A percentile compares a stretch with the other conserved stretches of the same genome.
These are phyloP conservation scores for Smutsia gigantea DNA, from an alignment of 2,797 vertebrate genomes.

Conservation along the genomic window DNA sequence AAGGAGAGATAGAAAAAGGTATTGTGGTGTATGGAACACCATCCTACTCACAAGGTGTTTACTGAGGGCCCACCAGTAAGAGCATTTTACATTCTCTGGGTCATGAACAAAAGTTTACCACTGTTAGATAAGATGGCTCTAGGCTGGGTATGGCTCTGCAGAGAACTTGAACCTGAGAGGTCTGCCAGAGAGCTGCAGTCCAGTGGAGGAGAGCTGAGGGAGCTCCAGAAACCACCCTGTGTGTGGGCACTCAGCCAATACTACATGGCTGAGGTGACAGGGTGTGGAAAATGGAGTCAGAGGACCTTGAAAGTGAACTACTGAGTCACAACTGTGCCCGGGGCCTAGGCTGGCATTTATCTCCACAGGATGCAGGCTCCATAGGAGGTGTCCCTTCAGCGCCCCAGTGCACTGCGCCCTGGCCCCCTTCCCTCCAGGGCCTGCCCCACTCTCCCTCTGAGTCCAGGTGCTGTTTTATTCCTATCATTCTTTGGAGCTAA, in stretches of 20 bases:
- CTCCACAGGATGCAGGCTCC: not conserved
- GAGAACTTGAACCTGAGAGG: not conserved
- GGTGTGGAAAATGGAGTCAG: not conserved
- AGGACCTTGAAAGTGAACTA: not conserved
- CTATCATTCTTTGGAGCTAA: not conserved
- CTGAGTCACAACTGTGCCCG: not conserved
- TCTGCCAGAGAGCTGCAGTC: not conserved
- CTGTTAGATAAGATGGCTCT: not conserved
- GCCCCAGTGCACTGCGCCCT: not conserved
- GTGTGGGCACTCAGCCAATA: not conserved
- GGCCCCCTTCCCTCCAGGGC: not conserved
- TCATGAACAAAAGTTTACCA: not conserved
- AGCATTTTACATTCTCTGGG: not conserved
- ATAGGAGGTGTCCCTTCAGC: not conserved
- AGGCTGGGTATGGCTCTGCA: not conserved
- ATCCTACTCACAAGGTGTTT: not conserved
- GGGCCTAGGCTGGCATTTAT: not conserved
- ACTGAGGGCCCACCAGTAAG: not conserved
- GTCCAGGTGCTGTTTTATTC: not conserved
- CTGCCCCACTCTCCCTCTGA: not conserved
- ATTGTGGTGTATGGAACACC: not conserved
- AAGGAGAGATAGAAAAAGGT: not conserved
- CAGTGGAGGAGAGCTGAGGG: not conserved
- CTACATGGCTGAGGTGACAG: not conserved
- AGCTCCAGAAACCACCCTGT: not conserved